Base-by-base conservation (phyloP, 2,888 invertebrate species). In the Lepidocyrtoides sp. region DNA sequence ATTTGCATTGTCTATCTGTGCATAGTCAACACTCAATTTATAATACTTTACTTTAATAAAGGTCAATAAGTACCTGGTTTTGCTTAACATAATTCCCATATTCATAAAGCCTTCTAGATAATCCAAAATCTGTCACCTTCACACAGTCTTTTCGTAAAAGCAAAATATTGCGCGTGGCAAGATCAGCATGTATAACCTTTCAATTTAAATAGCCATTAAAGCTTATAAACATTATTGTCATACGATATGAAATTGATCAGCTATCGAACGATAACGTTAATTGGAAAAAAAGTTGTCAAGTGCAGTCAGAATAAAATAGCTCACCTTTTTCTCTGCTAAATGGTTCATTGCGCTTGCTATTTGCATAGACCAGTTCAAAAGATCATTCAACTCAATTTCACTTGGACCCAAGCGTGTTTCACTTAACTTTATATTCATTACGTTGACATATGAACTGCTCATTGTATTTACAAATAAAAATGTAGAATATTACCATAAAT, bases 41-140 rank as follows among this genome's bases (percentile, higher is more conserved):
- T n/a, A n/a, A n/a, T n/a, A n/a, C n/a, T n/a, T n/a, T n/a, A n/a
- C n/a, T n/a, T n/a, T n/a, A n/a, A n/a, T n/a, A n/a, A n/a, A n/a
- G n/a, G n/a, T n/a, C n/a, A n/a, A n/a, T n/a, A n/a, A n/a, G n/a
- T 60, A 75, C 87, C 79, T 87, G 87, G 7, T 87, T 60, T 54
- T 57, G 51, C 57, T 89, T 89, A 10, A 89, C 82, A 44, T 89
- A 89, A n/a, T 44, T 72, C 2, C 57, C 81, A 29, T 89, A 89
- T 0, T 89, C 57, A 44, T 89, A 57, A 14, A 89, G 81, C 3
- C 89, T 29, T 14, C 89, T 69, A 4, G 82, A 69, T 14, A 89
- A 60, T 12, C 89, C 89, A 72, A 89, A 89, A 36, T 89, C 89
- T 0, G 82, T 82, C 0, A 89, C 2, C 48, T 89, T 89, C 0